Percentiles rank a stretch among this genome's conserved stretches.
Evolutionary conservation across 1,140 invertebrate genomes (phyloP).

Genomic region (Scylla paramamosain): DNA sequence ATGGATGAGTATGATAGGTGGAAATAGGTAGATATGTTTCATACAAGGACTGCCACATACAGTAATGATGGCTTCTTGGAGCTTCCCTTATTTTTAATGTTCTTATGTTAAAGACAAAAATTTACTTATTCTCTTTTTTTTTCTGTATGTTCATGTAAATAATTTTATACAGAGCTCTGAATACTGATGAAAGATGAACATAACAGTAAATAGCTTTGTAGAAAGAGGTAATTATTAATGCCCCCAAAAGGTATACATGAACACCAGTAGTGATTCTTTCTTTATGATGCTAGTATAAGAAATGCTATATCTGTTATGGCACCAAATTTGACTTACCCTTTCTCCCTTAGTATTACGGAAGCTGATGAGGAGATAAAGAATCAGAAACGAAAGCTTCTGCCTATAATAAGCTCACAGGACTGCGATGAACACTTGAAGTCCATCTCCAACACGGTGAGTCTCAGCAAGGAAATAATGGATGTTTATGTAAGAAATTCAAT

Average conservation of each 20-base stretch:
- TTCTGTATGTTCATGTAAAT: no score
- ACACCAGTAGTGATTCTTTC: no score
- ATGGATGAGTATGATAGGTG: neutral
- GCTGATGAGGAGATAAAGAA: slow-evolving; percentile 51
- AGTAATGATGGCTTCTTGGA: no score
- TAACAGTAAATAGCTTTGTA: no score
- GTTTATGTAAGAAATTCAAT: neutral
- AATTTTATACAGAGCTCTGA: no score
- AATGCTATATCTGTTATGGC: neutral
- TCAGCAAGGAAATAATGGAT: neutral
- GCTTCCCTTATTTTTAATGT: no score
- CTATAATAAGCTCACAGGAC: slow-evolving; percentile 34
- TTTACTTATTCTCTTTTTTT: no score
- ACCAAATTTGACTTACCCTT: neutral
- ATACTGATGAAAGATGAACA: no score
- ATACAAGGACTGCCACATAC: no score
- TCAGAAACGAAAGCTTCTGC: slow-evolving; percentile 65
- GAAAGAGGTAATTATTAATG: no score
- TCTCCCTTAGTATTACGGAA: slow-evolving; percentile 51
- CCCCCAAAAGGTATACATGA: no score
- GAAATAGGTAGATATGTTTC: neutral
- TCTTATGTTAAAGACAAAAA: no score
- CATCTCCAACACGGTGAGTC: slow-evolving; percentile 59
- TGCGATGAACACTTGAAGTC: slow-evolving; percentile 50
- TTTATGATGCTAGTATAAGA: neutral